phyloP scores from a whole-genome alignment of 2,888 invertebrate genomes.

The Punctoribates punctum region DNA sequence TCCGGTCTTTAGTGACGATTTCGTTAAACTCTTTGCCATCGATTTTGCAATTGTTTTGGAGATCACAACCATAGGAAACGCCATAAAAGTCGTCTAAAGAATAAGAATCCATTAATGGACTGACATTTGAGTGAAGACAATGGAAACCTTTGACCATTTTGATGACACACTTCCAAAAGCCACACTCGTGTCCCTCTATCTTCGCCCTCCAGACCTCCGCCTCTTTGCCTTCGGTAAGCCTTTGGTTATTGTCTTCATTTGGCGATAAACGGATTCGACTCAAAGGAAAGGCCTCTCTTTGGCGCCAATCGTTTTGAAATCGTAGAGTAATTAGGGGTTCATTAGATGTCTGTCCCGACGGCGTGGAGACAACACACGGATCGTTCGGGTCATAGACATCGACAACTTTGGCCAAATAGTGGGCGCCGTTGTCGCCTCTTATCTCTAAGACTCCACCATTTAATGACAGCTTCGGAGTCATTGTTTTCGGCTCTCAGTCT shows the following conservation, averaged over 20 bases:
- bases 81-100: slow-evolving; percentile 22
- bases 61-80: not conserved
- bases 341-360: not conserved
- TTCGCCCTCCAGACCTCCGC: not conserved
- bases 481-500: not conserved
- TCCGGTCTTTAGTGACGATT: not conserved
- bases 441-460: not conserved
- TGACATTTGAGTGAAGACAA: not conserved
- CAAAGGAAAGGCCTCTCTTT: not conserved
- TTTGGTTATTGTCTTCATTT: not conserved
- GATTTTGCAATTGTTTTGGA: not conserved
- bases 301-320: not conserved
- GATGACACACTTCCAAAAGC: not conserved
- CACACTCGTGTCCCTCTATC: not conserved
- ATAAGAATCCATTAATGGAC: not conserved
- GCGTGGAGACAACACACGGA: not conserved
- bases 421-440: not conserved
- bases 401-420: not conserved
- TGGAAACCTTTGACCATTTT: slow-evolving; percentile 20
- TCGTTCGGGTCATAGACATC: not conserved
- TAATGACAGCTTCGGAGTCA: not conserved
- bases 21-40: not conserved
- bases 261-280: not conserved
- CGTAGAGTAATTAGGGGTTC: not conserved
- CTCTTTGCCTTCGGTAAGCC: not conserved